phyloP scores from a whole-genome alignment of 2,888 invertebrate genomes.

The Cryptophagus acutangulus region DNA sequence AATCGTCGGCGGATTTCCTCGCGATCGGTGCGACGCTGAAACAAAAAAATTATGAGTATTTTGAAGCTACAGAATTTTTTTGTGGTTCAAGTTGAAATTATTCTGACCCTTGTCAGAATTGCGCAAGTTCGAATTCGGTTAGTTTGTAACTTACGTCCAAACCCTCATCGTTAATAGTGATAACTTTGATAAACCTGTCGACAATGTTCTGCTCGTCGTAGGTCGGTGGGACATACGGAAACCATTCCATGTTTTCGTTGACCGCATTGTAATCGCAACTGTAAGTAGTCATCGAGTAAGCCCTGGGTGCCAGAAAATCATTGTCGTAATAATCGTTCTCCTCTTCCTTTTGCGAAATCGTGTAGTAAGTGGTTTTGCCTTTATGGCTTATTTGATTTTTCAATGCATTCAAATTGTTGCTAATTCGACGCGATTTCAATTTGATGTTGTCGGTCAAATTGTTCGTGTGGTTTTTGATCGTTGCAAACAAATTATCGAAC shows the following conservation, averaged over 20 bases:
- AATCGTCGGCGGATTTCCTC: constrained; percentile 86
- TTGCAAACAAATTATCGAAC: constrained; percentile 50
- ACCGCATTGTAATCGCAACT: constrained; percentile 55
- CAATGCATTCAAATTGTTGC: constrained; percentile 40
- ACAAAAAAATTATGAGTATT: constrained; percentile 31
- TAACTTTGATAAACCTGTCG: constrained; percentile 55
- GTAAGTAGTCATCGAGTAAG: constrained; percentile 47
- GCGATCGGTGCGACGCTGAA: constrained; percentile 83
- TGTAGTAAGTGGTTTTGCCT: constrained; percentile 42
- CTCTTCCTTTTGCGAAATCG: constrained; percentile 37
- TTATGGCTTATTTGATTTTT: constrained; percentile 42
- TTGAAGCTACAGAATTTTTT: too few species aligned
- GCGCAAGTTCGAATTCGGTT: too few species aligned
- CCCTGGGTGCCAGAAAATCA: constrained; percentile 55
- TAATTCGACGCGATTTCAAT: constrained; percentile 42
- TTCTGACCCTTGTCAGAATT: too few species aligned
- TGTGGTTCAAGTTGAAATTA: too few species aligned
- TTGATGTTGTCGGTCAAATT: constrained; percentile 46
- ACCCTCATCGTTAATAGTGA: constrained; percentile 50
- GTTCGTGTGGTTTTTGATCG: constrained; percentile 48
- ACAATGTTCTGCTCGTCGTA: constrained; percentile 53
- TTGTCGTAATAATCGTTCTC: constrained; percentile 41
- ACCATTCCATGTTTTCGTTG: constrained; percentile 48
- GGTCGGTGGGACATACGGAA: constrained; percentile 45
- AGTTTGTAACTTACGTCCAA: constrained; percentile 28